phyloP scores from a whole-genome alignment of 2,113 vertebrate genomes.

The Erythrolamprus reginae region DNA sequence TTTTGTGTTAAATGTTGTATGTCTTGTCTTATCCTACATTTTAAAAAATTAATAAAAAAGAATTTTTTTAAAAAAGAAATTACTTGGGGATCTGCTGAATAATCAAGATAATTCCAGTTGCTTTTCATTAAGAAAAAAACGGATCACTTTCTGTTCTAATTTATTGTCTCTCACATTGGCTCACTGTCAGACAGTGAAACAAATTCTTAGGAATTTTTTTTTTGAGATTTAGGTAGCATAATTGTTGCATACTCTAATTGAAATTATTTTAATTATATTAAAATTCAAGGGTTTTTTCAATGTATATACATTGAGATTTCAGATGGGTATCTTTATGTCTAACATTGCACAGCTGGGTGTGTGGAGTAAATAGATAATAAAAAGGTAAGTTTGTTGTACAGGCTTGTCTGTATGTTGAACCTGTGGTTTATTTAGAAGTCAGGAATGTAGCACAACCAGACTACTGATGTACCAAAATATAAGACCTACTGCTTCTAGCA shows the following conservation, averaged over 20 bases:
- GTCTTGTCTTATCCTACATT: too few species aligned
- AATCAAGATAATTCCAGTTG: neutral
- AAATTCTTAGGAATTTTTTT: neutral
- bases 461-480: neutral
- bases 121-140: neutral
- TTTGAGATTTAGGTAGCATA: neutral
- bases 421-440: neutral
- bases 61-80: too few species aligned
- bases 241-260: neutral
- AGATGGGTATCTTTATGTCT: neutral
- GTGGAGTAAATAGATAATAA: neutral
- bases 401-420: neutral
- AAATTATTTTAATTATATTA: neutral
- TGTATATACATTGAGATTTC: neutral
- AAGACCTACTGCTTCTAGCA: neutral
- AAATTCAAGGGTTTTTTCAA: neutral
- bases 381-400: slow-evolving; percentile 1
- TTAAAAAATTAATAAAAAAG: too few species aligned
- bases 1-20: too few species aligned
- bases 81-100: neutral
- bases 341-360: neutral
- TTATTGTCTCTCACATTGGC: neutral
- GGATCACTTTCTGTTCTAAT: neutral
- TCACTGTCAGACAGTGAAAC: neutral
- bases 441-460: neutral